Base-by-base conservation (phyloP, 2,888 invertebrate genomes). In the Cephus spinipes region DNA sequence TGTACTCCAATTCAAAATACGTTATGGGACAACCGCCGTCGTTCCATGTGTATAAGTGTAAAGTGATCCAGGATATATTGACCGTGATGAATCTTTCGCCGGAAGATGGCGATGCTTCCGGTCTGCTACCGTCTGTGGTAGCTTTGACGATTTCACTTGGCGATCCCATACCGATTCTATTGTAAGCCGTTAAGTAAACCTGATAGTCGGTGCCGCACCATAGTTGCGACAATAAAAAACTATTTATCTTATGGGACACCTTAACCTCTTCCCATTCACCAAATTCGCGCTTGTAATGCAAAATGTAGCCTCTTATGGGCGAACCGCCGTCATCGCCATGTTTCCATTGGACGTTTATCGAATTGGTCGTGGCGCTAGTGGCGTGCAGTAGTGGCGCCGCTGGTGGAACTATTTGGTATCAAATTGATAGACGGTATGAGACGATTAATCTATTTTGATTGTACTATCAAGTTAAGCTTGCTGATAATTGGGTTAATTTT, bases 241-340 rank as follows among this genome's bases (percentile, higher is more conserved):
- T 95, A 80, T 95, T 95, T 11, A 95, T 95, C 81, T 96, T 95
- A 11, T 97, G 95, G 83, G 96, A 96, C 77, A 97, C 96, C 90
- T 97, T 97, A 80, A 97, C 92, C 90, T 97, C 97, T 90, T 97
- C 97, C 97, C 97, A 97, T 88, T 97, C 97, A 0, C 97, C 97
- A 87, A 96, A 96, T 86, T 97, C 97, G 23, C 97, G 93, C 90
- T 97, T 97, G 92, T 97, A 97, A 92, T 97, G 97, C 81, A 98
- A 96, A 9, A 97, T 96, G 91, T 97, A 97, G 68, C 97, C 97
- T 93, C 90, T 76, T 86, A 91, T 89, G 68, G 90, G 87, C 4
- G 91, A 89, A 3, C 96, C 97, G 12, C 97, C 97, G 1, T 96
- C 96, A 87, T 96, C 96, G 55, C 95, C 95, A 87, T 95, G 96